phyloP scores from a whole-genome alignment of 2,888 invertebrate species.

The Prosapia bicincta region DNA sequence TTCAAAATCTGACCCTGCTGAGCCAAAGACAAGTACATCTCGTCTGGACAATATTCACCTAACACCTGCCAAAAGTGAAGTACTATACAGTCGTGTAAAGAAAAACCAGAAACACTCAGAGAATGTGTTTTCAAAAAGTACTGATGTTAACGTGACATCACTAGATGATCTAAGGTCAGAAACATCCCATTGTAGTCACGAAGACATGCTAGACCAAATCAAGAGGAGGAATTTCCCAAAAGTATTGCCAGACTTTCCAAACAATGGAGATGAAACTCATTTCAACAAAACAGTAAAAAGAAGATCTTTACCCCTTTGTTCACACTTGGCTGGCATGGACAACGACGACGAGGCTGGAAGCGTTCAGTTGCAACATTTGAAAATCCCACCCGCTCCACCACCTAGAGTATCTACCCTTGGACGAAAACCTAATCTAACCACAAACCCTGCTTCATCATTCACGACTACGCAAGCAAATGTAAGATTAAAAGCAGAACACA shows the following conservation, averaged over 20 bases:
- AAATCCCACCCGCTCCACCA: slow-evolving; percentile 65
- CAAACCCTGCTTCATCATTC: slow-evolving; percentile 28
- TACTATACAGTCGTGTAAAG: slow-evolving; percentile 39
- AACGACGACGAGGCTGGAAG: slow-evolving; percentile 4
- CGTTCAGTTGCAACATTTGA: slow-evolving; percentile 25
- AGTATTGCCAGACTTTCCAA: slow-evolving; percentile 70
- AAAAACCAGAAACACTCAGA: slow-evolving; percentile 32
- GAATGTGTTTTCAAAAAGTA: slow-evolving; percentile 31
- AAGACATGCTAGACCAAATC: slow-evolving; percentile 68
- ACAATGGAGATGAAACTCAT: slow-evolving; percentile 22
- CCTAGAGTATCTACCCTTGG: slow-evolving; percentile 68
- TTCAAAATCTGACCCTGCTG: slow-evolving; percentile 36
- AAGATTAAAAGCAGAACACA: slow-evolving; percentile 35
- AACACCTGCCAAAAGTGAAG: slow-evolving; percentile 33
- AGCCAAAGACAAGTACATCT: slow-evolving; percentile 23
- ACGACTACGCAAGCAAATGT: slow-evolving; percentile 21
- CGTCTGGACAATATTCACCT: slow-evolving; percentile 15
- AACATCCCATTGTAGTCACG: slow-evolving; percentile 52
- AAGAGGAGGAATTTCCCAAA: slow-evolving; percentile 79
- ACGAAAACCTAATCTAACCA: slow-evolving; percentile 47
- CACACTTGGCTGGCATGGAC: slow-evolving; percentile 35
- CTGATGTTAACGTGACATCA: slow-evolving; percentile 72
- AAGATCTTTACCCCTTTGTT: slow-evolving; percentile 19
- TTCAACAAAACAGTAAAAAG: slow-evolving; percentile 23
- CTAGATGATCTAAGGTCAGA: slow-evolving; percentile 48